These are phyloP conservation scores for Calephelis virginiensis DNA, from an alignment of 1,140 invertebrate genomes.

Conservation along the genomic window DNA sequence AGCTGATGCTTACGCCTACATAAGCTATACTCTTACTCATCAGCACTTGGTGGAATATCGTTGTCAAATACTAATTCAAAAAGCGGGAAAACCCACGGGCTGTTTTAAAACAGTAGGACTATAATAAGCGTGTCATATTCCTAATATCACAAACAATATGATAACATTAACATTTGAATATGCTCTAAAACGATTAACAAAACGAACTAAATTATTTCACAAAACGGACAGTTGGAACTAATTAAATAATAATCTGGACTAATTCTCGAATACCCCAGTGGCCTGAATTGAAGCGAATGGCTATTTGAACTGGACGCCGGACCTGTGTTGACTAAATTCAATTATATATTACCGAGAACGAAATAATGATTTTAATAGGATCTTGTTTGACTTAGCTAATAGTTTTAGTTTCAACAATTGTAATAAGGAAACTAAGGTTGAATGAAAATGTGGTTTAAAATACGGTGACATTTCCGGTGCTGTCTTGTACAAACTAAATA, in stretches of 20 bases:
- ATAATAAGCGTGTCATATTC: too few relatives aligned
- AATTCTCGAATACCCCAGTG: conserved; percentile 13
- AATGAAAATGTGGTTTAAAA: neutral
- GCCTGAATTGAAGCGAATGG: conserved; percentile 6
- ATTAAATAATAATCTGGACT: conserved; percentile 18
- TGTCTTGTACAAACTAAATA: neutral
- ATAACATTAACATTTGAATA: too few relatives aligned
- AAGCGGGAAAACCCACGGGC: too few relatives aligned
- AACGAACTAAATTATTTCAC: neutral
- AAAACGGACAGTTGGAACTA: neutral
- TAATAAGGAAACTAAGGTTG: neutral
- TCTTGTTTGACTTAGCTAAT: conserved; percentile 15
- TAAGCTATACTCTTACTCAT: too few relatives aligned
- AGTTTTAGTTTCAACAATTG: conserved; percentile 8
- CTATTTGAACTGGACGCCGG: conserved; percentile 8
- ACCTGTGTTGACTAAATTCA: conserved; percentile 15
- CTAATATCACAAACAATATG: too few relatives aligned
- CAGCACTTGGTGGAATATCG: too few relatives aligned
- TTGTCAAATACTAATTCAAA: too few relatives aligned
- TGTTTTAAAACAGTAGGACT: too few relatives aligned
- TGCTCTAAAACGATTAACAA: too few relatives aligned
- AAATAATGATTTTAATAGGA: conserved; percentile 18
- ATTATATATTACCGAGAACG: conserved; percentile 11
- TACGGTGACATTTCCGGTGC: neutral
- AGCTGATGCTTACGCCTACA: too few relatives aligned